These are phyloP conservation scores for Drosophila testacea DNA, from an alignment of 2,888 invertebrate species.

Conservation along the genomic window DNA sequence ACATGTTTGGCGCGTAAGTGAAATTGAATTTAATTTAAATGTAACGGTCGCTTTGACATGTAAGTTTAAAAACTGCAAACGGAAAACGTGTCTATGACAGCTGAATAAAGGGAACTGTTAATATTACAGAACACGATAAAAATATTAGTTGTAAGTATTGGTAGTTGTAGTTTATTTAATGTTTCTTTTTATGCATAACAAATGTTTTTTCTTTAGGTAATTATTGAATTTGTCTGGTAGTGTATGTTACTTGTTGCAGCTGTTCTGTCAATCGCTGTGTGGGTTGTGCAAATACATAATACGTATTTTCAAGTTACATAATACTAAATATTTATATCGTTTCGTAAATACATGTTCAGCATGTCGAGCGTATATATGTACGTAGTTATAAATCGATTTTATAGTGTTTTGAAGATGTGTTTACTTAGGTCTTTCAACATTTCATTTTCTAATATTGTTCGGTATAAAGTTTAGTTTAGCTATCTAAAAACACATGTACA, in stretches of 20 bases:
- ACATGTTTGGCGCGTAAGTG: too few species aligned
- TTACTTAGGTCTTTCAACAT: constrained; percentile 40
- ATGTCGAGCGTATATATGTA: constrained; percentile 67
- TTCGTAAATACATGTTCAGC: constrained; percentile 71
- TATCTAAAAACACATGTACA: constrained; percentile 79
- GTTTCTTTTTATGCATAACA: constrained; percentile 61
- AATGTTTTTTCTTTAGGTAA: constrained; percentile 25
- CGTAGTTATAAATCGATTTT: constrained; percentile 56
- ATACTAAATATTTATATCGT: constrained; percentile 40
- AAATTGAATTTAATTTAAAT: too few species aligned
- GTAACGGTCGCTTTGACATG: too few species aligned
- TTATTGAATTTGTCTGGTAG: constrained; percentile 69
- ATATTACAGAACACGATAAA: background rate
- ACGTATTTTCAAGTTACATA: constrained; percentile 50
- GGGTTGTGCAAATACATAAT: constrained; percentile 69
- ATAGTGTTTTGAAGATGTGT: constrained; percentile 44
- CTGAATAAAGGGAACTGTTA: background rate
- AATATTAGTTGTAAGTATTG: constrained; percentile 29
- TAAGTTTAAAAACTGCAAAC: too few species aligned
- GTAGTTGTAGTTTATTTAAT: constrained; percentile 66
- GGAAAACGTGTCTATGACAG: too few species aligned
- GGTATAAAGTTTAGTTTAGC: constrained; percentile 78
- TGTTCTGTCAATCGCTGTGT: constrained; percentile 52
- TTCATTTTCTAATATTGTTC: constrained; percentile 70
- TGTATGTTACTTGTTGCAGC: constrained; percentile 57